Evolutionary conservation across 2,113 vertebrate species (phyloP).

Genomic region (Thermophis baileyi): DNA sequence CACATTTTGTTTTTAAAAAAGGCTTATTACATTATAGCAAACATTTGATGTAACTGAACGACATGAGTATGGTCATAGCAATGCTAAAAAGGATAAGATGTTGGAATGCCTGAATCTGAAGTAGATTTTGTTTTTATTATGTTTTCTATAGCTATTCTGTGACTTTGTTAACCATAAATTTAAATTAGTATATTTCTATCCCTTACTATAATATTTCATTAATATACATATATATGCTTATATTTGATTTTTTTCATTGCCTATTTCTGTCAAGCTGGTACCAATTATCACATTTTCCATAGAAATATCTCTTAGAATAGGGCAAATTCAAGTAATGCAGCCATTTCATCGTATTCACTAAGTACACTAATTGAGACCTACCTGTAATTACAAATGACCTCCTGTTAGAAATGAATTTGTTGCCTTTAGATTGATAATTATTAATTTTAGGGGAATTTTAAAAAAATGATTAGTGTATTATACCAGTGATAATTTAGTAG

Average conservation of each 20-base stretch:
- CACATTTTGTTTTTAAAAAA: not conserved
- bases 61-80: not conserved
- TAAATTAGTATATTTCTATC: not conserved
- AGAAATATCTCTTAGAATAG: not conserved
- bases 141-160: not conserved
- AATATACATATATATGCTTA: not conserved
- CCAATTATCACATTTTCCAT: not conserved
- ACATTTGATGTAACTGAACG: not conserved
- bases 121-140: not conserved
- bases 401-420: not conserved
- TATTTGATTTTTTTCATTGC: not conserved
- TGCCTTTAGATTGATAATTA: not conserved
- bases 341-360: not conserved
- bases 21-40: not conserved
- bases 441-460: not conserved
- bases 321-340: not conserved
- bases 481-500: not conserved
- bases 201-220: not conserved
- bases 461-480: not conserved
- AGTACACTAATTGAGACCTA: not conserved
- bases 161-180: not conserved
- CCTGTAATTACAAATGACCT: not conserved
- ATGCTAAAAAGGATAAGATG: not conserved
- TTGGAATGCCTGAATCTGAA: not conserved
- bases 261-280: not conserved